Base-by-base conservation (phyloP, 1,140 invertebrate genomes). In the Mamestra configurata region DNA sequence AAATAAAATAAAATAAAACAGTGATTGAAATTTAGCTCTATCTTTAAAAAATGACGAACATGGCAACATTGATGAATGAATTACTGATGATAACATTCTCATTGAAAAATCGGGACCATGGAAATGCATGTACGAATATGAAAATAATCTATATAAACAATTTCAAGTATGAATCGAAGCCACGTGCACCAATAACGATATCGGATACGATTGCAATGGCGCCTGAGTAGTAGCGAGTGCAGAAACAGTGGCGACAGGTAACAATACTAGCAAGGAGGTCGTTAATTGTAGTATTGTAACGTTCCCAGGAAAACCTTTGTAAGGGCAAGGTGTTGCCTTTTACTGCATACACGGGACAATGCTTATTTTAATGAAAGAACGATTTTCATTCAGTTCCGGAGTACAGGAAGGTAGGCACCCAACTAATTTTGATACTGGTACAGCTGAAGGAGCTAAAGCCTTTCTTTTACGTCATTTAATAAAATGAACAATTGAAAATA, bases 231-330 rank as follows among this genome's bases (percentile, higher is more conserved):
- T 13, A 20, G 18, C 35, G 20, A 64, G 35, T 55, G 20, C 35
- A 37, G n/a, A 8, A 6, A 13, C 27, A 35, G 59, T 8, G 24
- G 24, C 31, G n/a, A 5, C 20, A 22, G 40, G 20, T 68, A n/a
- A 68, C 64, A 68, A 68, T 35, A n/a, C 11, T 61, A 61, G 27
- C 18, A 20, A 22, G 13, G 20, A 68, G 64, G 20, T 68, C 64
- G 64, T 68, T 68, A 68, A 68, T 49, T 49, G 53, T 55, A 55
- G 53, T 55, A 24, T 24, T 55, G 37, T n/a, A 68, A 46, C 40
- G 11, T 43, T 68, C 40, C 11, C 4, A 8, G 37, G 64, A n/a
- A 46, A 43, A 46, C 64, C 13, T 46, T 68, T 68, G 20, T 49
- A 68, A 49, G 22, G 10, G 20, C 64, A 40, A 24, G 20, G 53